Conservation (phyloP, 2,113 vertebrate species). For the Heterotilapia buettikoferi region DNA sequence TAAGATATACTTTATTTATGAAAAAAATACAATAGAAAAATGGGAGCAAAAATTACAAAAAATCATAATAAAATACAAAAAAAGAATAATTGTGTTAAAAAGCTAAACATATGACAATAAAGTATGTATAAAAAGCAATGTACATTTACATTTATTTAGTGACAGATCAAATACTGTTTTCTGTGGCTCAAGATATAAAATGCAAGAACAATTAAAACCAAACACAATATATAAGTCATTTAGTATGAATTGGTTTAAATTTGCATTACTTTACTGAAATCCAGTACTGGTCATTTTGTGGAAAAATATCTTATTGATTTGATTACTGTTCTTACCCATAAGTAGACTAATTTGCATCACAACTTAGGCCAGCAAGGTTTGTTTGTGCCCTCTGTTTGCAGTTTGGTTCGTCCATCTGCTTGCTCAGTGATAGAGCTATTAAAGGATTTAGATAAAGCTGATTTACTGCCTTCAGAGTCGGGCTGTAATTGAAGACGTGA, state of each 20-base stretch:
- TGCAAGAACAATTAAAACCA: background rate
- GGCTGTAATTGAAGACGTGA: background rate
- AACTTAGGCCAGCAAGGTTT: background rate
- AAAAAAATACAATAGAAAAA: background rate
- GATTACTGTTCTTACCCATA: background rate
- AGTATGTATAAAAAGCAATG: background rate
- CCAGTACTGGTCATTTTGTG: background rate
- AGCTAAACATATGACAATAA: background rate
- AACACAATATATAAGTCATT: background rate
- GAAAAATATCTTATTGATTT: background rate
- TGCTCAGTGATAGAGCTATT: background rate
- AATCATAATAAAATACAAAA: accelerated
- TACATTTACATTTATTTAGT: background rate
- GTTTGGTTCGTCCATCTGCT: conserved; percentile 22
- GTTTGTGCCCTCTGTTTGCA: background rate
- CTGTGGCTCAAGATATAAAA: background rate
- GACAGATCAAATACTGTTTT: background rate
- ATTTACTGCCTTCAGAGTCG: conserved; percentile 24
- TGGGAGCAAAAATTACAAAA: background rate
- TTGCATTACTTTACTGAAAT: background rate
- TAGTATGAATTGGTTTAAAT: background rate
- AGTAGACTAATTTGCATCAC: background rate
- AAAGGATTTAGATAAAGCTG: conserved; percentile 49
- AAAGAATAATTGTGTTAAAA: background rate
- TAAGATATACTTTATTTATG: background rate